Base-by-base conservation (phyloP, 2,888 invertebrate species). In the Seladonia tumulorum region DNA sequence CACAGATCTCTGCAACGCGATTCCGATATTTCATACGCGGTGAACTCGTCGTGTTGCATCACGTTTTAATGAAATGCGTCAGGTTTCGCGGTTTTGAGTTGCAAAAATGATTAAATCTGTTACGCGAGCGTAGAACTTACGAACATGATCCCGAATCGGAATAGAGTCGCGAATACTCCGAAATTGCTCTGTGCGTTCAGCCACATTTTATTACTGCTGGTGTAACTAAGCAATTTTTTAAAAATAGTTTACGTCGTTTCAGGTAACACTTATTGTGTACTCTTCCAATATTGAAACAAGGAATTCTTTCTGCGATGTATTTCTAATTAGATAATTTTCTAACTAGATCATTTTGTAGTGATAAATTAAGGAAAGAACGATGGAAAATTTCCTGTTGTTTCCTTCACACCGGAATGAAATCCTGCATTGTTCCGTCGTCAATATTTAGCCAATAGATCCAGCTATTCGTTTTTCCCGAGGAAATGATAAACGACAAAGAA, bases 1-100 rank as follows among this genome's bases (percentile, higher is more conserved):
- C 16, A 2, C 16, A 5, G 63, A 5, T 25, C 10, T 16, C 35
- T 25, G 57, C 76, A 47, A 75, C 29, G 39, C n/a, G 35, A 70
- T 53, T 42, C 16, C n/a, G 70, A 81, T 81, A 81, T 73, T 70
- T 76, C 60, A 72, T 39, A 70, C 14, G 35, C 7, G 3, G 63
- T 8, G 57, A 25, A 42, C 49, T 76, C n/a, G 1, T 25, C 76
- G 16, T 16, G 57, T 60, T 42, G 57, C 72, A 39, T 57, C 39
- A n/a, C 60, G 39, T 81, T 76, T 81, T 60, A 49, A 66, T 22
- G 49, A 68, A 70, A 77, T 25, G 35, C n/a, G 53, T 42, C 29
- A 4, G n/a, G 12, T 42, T 77, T 72, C 42, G 47, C 60, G 78
- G 7, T 2, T 5, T 25, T 16, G 29, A 5, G 66, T 10, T 8